Evolutionary conservation across 2,888 invertebrate genomes (phyloP).

Genomic region (Ypsolopha scabrella): DNA sequence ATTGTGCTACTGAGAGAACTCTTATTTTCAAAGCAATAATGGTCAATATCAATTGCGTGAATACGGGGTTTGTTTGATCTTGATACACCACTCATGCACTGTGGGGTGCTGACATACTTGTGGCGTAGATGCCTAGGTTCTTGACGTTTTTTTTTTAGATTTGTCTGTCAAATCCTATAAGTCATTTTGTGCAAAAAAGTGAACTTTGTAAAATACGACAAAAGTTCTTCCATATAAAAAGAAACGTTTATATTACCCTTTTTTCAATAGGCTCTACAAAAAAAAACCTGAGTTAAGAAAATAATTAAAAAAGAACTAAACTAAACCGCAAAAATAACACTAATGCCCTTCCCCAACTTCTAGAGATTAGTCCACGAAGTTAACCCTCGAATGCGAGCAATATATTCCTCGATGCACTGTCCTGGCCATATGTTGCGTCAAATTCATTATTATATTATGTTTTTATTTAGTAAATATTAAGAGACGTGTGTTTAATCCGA

Average conservation of each 20-base stretch:
- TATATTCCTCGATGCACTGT: conserved; percentile 13
- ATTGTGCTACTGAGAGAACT: neutral
- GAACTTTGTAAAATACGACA: no score
- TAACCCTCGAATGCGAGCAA: conserved; percentile 1
- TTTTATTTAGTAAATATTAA: conserved; percentile 63
- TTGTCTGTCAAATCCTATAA: no score
- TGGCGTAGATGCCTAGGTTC: no score
- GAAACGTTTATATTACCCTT: no score
- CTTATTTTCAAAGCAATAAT: neutral
- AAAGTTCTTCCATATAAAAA: no score
- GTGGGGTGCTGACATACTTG: conserved; percentile 31
- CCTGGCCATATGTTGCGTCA: conserved; percentile 56
- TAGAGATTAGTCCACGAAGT: conserved; percentile 9
- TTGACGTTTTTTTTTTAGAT: no score
- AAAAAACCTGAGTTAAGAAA: no score
- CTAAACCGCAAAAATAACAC: no score
- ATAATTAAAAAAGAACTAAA: no score
- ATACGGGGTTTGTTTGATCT: conserved; percentile 45
- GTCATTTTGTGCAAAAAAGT: no score
- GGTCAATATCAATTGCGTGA: neutral
- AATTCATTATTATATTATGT: conserved; percentile 68
- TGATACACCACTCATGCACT: conserved; percentile 57
- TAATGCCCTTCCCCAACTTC: no score
- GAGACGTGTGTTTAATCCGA: conserved; percentile 68
- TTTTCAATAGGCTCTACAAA: no score